Base-by-base conservation (phyloP, 2,113 vertebrate genomes). In the Platichthys flesus region DNA sequence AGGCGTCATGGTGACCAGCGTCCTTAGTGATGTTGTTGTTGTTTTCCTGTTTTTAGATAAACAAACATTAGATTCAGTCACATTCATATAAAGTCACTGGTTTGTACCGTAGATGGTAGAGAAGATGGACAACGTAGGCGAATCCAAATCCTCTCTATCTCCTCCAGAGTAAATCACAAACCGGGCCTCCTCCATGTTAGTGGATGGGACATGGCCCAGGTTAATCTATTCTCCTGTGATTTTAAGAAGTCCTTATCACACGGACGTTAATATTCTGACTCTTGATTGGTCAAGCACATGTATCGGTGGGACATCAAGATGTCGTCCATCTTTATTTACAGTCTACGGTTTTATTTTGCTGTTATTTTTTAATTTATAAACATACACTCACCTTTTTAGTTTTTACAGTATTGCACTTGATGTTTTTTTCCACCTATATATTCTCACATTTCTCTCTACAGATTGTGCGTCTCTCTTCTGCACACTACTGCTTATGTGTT, bases 1-100 rank as follows among this genome's bases (percentile, higher is more conserved):
- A 69, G 84, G 85, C 60, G 74, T 86, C 76, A 55, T 65, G 73
- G 82, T 77, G 77, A 67, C 61, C 40, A 35, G 70, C 74, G 71
- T 74, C 49, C 4, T 61, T 45, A 37, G 61, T 78, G 65, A 2
- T 89, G 76, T 42, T 67, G 74, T 20, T 54, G 24, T 62, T 13
- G 20, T 65, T 55, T 28, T 31, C 45, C 57, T 10, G 49, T 71
- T 61, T 54, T 74, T 12, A 51, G 31, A 66, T 61, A 52, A 40
- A 47, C 56, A 57, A 9, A 69, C 42, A 47, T 21, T 35, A 4
- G 3, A 62, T 7, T 18, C 14, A 57, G 10, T 67, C 13, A 59
- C 35, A 49, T 28, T 8, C 0, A 58, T n/a, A n/a, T 54, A 2
- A 15, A 51, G 18, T 51, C 18, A 7, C 18, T 51, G 47, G 35